These are phyloP conservation scores for Ailuropoda melanoleuca DNA, from an alignment of 2,113 vertebrate genomes.

Conservation along the genomic window DNA sequence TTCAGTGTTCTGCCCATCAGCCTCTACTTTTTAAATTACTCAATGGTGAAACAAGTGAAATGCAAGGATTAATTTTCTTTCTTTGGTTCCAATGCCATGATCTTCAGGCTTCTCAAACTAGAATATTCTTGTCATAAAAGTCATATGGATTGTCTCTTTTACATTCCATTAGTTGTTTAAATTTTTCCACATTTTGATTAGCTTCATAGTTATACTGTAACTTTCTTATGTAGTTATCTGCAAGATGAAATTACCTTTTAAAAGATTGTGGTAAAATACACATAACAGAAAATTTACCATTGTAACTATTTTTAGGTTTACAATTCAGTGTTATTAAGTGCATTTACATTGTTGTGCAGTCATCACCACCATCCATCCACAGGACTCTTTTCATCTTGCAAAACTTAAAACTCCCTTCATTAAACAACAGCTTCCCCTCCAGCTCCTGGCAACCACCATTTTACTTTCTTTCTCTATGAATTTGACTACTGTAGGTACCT, in stretches of 20 bases:
- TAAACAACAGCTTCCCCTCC: not conserved
- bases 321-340: not conserved
- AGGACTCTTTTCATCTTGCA: not conserved
- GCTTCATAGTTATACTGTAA: not conserved
- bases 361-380: not conserved
- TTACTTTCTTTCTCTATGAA: not conserved
- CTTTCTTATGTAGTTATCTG: not conserved
- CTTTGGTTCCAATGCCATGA: not conserved
- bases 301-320: not conserved
- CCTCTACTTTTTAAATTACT: not conserved
- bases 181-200: constrained; percentile 27
- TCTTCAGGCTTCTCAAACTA: not conserved
- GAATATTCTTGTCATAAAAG: not conserved
- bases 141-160: not conserved
- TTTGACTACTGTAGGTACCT: not conserved
- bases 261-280: not conserved
- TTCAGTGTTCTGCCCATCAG: not conserved
- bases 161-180: not conserved
- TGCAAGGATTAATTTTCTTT: not conserved
- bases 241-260: not conserved
- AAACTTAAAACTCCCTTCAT: not conserved
- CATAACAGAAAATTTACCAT: not conserved
- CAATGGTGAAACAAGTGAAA: not conserved
- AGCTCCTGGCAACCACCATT: not conserved
- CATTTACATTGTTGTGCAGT: not conserved